A percentile compares a stretch with the other conserved stretches of the same genome.
phyloP scores from a whole-genome alignment of 2,888 invertebrate genomes.

The Rhyacophila evoluta region DNA sequence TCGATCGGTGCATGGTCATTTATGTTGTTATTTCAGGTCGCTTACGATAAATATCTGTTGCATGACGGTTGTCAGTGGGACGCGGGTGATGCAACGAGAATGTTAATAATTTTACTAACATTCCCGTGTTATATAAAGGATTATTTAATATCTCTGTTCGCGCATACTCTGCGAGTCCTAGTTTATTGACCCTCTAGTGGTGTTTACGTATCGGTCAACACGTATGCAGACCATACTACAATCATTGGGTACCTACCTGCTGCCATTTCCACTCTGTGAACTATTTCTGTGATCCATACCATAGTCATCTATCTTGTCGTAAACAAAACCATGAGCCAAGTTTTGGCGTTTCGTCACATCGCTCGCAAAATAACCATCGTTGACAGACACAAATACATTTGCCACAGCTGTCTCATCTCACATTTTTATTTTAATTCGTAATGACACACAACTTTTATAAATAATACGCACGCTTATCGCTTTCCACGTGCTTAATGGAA shows the following conservation, averaged over 20 bases:
- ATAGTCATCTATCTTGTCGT: neutral
- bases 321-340: neutral
- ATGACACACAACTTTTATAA: too few relatives aligned
- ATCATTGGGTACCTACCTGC: neutral
- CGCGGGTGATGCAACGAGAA: neutral
- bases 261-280: neutral
- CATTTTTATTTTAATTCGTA: too few relatives aligned
- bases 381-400: conserved; percentile 2
- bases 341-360: neutral
- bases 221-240: neutral
- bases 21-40: neutral
- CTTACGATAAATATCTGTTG: neutral
- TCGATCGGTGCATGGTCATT: neutral
- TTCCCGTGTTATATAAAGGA: neutral
- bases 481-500: too few relatives aligned
- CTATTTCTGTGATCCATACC: neutral
- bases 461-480: too few relatives aligned
- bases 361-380: neutral
- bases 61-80: too few relatives aligned
- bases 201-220: neutral
- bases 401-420: too few relatives aligned
- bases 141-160: neutral
- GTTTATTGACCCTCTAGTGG: neutral
- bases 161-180: neutral
- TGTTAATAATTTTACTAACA: neutral